Percentiles rank a stretch among this genome's conserved stretches.
Evolutionary conservation across 2,113 vertebrate species (phyloP).

Genomic region (Gallinago paraguaiae): DNA sequence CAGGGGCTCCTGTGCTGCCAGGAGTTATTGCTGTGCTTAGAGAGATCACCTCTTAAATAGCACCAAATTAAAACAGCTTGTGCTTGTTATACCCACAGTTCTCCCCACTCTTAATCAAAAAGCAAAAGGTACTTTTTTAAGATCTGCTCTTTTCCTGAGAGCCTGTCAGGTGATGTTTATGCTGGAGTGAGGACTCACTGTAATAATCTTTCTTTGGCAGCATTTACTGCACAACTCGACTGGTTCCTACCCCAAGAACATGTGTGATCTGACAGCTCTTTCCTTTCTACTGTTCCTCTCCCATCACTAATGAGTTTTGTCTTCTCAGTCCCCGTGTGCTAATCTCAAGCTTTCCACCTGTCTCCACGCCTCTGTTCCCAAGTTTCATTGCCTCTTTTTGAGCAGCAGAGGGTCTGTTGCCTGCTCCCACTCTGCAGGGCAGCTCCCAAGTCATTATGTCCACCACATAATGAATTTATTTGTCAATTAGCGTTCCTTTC

Average conservation of each 20-base stretch:
- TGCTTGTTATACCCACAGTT: not conserved
- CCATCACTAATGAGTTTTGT: not conserved
- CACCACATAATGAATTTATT: not conserved
- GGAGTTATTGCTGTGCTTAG: not conserved
- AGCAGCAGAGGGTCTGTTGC: not conserved
- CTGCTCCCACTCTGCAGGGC: rapidly evolving
- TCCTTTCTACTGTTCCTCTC: not conserved
- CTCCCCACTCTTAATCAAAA: not conserved
- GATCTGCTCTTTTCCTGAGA: not conserved
- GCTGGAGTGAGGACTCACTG: not conserved
- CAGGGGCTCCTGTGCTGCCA: not conserved
- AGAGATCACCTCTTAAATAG: not conserved
- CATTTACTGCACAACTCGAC: rapidly evolving
- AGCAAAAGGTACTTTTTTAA: not conserved
- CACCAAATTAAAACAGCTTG: not conserved
- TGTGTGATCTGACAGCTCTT: not conserved
- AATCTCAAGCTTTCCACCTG: not conserved
- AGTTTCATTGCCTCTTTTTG: not conserved
- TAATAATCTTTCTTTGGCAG: not conserved
- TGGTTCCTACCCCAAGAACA: not conserved
- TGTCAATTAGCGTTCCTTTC: not conserved
- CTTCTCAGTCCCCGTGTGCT: not conserved
- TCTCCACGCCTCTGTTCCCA: not conserved
- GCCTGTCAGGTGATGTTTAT: not conserved
- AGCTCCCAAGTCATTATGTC: not conserved